phyloP scores from a whole-genome alignment of 2,113 vertebrate species.

The Ovis canadensis region DNA sequence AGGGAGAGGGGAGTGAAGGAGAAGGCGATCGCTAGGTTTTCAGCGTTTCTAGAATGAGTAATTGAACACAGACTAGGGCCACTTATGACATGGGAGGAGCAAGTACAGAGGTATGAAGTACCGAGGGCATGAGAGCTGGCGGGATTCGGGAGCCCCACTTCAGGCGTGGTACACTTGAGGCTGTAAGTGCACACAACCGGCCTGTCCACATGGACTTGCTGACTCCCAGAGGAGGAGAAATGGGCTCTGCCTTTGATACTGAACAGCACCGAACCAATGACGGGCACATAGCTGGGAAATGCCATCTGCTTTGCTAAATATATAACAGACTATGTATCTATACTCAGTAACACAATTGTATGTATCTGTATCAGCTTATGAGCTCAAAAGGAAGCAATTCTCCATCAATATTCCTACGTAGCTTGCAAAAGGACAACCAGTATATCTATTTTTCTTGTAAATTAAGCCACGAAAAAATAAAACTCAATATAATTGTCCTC shows the following conservation, averaged over 20 bases:
- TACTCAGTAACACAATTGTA: neutral
- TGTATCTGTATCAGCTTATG: neutral
- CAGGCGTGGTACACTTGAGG: neutral
- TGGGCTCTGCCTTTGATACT: neutral
- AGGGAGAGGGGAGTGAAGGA: neutral
- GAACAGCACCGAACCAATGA: neutral
- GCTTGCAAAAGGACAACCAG: neutral
- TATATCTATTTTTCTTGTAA: neutral
- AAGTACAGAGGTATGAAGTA: neutral
- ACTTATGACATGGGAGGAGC: neutral
- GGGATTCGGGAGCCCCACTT: neutral
- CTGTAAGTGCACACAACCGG: neutral
- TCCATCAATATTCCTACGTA: neutral
- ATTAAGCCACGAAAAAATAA: neutral
- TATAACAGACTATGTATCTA: neutral
- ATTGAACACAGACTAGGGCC: neutral
- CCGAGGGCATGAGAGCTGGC: neutral
- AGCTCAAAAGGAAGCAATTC: neutral
- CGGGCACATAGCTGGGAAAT: neutral
- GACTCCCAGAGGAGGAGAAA: neutral
- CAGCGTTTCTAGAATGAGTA: neutral
- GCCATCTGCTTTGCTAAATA: neutral
- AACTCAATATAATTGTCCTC: neutral
- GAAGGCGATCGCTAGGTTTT: neutral
- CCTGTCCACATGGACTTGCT: neutral